A percentile compares a stretch with the other conserved stretches of the same genome.
phyloP scores from a whole-genome alignment of 2,113 vertebrate genomes.

The Atlantisia rogersi region DNA sequence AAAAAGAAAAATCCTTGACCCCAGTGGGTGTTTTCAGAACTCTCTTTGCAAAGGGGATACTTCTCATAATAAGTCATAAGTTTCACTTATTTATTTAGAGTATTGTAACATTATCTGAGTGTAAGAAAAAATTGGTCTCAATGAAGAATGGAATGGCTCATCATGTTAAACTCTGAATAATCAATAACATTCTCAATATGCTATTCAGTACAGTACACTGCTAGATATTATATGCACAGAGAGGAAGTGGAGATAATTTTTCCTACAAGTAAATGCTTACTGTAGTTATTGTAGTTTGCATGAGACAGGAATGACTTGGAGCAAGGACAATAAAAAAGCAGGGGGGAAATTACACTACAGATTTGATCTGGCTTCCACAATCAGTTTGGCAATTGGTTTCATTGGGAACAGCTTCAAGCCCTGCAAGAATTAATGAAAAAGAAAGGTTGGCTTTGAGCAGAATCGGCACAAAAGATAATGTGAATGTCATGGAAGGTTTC shows the following conservation, averaged over 20 bases:
- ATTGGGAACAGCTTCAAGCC: slow-evolving; percentile 61
- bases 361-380: slow-evolving; percentile 61
- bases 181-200: slow-evolving; percentile 42
- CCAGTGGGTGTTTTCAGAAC: slow-evolving; percentile 31
- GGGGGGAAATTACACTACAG: slow-evolving; percentile 61
- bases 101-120: slow-evolving; percentile 32
- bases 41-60: slow-evolving; percentile 45
- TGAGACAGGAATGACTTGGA: slow-evolving; percentile 58
- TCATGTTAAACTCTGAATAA: slow-evolving; percentile 39
- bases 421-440: slow-evolving; percentile 58
- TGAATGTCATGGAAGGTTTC: slow-evolving; percentile 44
- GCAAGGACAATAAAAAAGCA: slow-evolving; percentile 65
- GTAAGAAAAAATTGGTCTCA: slow-evolving; percentile 54
- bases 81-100: slow-evolving; percentile 26
- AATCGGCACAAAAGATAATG: slow-evolving; percentile 9
- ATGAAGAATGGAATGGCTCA: slow-evolving; percentile 23
- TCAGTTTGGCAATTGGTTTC: slow-evolving; percentile 63
- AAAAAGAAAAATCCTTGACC: slow-evolving; percentile 38
- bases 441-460: slow-evolving; percentile 51
- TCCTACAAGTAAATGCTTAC: slow-evolving; percentile 51
- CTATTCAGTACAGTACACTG: background rate
- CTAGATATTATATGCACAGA: slow-evolving; percentile 21
- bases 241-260: slow-evolving; percentile 62
- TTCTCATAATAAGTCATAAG: slow-evolving; percentile 1
- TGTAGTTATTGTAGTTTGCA: slow-evolving; percentile 37